A percentile compares a stretch with the other conserved stretches of the same genome.
These are phyloP conservation scores for Campylomormyrus numenius DNA, from an alignment of 2,113 vertebrate species.

Conservation along the genomic window DNA sequence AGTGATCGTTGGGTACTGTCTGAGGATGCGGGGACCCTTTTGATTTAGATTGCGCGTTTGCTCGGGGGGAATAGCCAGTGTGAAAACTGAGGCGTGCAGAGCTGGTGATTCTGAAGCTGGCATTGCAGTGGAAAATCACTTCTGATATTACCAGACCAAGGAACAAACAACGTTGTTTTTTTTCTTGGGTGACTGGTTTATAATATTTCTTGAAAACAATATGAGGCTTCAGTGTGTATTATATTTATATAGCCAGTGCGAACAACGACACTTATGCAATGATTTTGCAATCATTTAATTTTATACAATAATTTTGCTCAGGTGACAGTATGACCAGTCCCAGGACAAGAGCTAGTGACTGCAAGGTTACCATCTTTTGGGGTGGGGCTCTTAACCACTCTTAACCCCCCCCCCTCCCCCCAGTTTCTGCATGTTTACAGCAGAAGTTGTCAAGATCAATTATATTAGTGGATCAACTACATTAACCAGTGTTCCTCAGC, in stretches of 20 bases:
- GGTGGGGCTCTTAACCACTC: background rate
- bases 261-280: background rate
- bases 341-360: background rate
- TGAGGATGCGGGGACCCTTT: background rate
- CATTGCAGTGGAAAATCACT: constrained; percentile 1
- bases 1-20: constrained; percentile 4
- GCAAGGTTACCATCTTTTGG: background rate
- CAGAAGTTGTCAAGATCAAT: constrained; percentile 34
- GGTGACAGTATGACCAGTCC: background rate
- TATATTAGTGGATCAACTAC: constrained; percentile 37
- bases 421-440: constrained; percentile 23
- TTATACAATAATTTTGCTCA: background rate
- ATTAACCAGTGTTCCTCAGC: constrained; percentile 20
- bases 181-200: background rate
- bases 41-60: background rate
- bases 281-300: background rate
- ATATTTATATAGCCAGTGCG: background rate
- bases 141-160: background rate
- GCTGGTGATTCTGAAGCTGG: background rate
- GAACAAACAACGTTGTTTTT: background rate
- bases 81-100: background rate
- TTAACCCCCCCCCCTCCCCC: background rate
- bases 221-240: background rate
- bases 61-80: background rate
- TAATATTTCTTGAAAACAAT: background rate